Conservation (phyloP, 1,140 invertebrate species). For the Bacillus rossius region DNA sequence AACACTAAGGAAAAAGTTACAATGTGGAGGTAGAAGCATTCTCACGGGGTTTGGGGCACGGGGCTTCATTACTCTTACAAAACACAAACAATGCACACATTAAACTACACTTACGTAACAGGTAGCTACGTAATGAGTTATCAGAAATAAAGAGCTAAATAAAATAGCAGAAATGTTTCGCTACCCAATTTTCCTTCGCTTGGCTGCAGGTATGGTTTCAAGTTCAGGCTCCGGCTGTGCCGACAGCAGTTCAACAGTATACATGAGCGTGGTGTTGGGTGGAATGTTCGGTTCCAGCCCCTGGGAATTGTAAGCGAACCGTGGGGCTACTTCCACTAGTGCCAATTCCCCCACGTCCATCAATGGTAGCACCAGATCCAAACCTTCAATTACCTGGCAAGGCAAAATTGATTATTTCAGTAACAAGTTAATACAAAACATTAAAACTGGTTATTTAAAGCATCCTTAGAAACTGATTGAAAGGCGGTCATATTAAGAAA, state of each 20-base stretch:
- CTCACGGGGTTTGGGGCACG: too few species aligned
- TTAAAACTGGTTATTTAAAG: too few species aligned
- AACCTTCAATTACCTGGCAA: conserved; percentile 65
- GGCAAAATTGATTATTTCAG: not conserved
- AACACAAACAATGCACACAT: too few species aligned
- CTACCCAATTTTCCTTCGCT: conserved; percentile 62
- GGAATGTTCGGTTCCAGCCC: conserved; percentile 63
- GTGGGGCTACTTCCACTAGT: conserved; percentile 58
- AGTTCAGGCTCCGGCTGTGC: conserved; percentile 56
- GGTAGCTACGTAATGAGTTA: too few species aligned
- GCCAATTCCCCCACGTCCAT: conserved; percentile 78
- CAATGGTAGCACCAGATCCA: conserved; percentile 74
- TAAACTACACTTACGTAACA: too few species aligned
- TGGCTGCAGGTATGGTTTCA: conserved; percentile 49
- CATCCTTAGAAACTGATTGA: too few species aligned
- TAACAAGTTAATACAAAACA: too few species aligned
- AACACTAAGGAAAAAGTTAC: too few species aligned
- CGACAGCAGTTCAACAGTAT: conserved; percentile 62
- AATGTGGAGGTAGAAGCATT: too few species aligned
- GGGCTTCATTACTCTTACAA: too few species aligned
- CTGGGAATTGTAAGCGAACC: conserved; percentile 67
- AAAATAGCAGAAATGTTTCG: conserved; percentile 12
- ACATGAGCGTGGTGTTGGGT: conserved; percentile 51
- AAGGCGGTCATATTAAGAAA: too few species aligned
- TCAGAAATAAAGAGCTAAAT: too few species aligned